phyloP scores from a whole-genome alignment of 2,888 invertebrate genomes.

The Epinotia demarniana region DNA sequence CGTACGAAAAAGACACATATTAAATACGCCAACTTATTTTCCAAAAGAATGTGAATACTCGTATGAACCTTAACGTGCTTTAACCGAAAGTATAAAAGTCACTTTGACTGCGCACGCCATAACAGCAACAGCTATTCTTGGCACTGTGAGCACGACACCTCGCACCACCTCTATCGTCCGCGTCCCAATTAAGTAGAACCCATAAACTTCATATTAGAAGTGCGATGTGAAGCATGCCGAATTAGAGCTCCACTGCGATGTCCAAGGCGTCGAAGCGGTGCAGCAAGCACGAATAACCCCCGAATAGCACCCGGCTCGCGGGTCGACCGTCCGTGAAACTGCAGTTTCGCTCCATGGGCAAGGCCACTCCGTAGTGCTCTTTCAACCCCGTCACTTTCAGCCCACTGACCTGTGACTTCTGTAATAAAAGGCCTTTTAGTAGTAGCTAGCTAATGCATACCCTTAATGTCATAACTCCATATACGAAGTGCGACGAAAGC shows the following conservation, averaged over 20 bases:
- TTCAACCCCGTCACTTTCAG: not conserved
- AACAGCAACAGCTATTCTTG: no score
- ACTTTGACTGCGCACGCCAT: no score
- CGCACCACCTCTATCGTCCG: no score
- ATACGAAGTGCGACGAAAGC: constrained; percentile 88
- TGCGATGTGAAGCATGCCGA: not conserved
- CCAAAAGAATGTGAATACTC: no score
- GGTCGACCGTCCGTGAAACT: not conserved
- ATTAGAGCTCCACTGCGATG: not conserved
- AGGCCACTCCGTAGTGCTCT: not conserved
- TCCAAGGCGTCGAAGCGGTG: not conserved
- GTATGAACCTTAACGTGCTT: no score
- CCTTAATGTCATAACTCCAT: constrained; percentile 92
- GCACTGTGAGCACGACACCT: no score
- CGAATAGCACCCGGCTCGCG: not conserved
- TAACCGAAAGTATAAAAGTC: no score
- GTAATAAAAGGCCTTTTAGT: not conserved
- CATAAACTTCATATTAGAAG: not conserved
- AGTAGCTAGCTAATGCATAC: constrained; percentile 63
- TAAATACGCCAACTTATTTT: no score
- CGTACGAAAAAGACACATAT: no score
- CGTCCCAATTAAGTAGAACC: no score
- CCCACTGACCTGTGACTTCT: no score
- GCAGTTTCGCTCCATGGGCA: not conserved
- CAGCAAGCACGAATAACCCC: not conserved